Conservation (phyloP, 2,888 invertebrate species). For the Hemithea aestivaria region DNA sequence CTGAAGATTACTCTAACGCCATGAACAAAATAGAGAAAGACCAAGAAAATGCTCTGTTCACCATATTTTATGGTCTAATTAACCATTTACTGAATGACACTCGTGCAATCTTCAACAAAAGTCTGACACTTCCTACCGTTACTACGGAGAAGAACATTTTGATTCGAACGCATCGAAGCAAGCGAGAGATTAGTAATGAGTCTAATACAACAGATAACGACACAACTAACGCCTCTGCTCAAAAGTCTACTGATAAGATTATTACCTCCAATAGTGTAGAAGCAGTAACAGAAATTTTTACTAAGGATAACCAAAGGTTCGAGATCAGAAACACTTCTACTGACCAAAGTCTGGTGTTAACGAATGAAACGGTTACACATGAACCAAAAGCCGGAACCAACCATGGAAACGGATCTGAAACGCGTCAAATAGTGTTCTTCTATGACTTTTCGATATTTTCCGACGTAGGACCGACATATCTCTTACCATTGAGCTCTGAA, state of each 20-base stretch:
- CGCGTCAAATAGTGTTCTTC: constrained; percentile 42
- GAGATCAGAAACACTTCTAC: constrained; percentile 1
- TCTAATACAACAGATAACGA: constrained; percentile 8
- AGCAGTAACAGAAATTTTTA: background rate
- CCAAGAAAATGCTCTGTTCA: constrained; percentile 46
- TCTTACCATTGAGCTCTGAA: constrained; percentile 35
- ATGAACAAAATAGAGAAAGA: constrained; percentile 47
- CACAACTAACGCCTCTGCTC: constrained; percentile 1
- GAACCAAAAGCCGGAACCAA: background rate
- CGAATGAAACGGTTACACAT: constrained; percentile 1
- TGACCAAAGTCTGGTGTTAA: background rate
- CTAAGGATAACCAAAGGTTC: background rate
- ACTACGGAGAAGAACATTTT: constrained; percentile 25
- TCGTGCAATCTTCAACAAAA: constrained; percentile 41
- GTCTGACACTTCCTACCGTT: constrained; percentile 28
- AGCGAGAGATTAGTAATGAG: constrained; percentile 35
- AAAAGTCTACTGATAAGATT: constrained; percentile 4
- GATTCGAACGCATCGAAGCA: constrained; percentile 43
- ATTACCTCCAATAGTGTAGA: background rate
- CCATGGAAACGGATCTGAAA: constrained; percentile 28
- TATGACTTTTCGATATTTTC: constrained; percentile 47
- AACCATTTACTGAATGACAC: constrained; percentile 50
- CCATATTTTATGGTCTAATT: constrained; percentile 41
- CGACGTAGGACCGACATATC: constrained; percentile 35
- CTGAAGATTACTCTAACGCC: constrained; percentile 45